Conservation (phyloP, 1,140 invertebrate genomes). For the Parapsyche elsis region DNA sequence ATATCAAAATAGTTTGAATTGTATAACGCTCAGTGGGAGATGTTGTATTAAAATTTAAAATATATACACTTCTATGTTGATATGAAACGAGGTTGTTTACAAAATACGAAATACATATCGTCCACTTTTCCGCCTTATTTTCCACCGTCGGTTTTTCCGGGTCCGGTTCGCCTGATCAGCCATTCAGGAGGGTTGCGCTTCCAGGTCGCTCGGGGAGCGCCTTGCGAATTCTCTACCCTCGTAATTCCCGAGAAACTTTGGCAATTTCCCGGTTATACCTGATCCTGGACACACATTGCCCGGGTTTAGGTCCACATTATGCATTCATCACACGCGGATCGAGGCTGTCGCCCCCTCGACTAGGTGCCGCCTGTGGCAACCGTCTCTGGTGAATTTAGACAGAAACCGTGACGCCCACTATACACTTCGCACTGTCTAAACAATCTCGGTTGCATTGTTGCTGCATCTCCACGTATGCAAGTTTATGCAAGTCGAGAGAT, state of each 20-base stretch:
- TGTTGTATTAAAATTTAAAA: no score
- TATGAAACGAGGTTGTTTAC: background rate
- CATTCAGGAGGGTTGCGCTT: background rate
- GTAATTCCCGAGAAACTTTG: slow-evolving; percentile 34
- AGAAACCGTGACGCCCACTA: background rate
- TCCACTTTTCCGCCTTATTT: background rate
- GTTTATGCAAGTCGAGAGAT: no score
- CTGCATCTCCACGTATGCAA: no score
- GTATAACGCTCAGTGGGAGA: no score
- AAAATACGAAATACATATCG: background rate
- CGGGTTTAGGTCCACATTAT: slow-evolving; percentile 23
- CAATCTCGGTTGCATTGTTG: no score
- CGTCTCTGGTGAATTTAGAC: background rate
- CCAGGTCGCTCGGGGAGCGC: slow-evolving; percentile 1
- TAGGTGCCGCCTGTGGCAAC: background rate
- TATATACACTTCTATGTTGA: no score
- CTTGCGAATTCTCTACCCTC: slow-evolving; percentile 21
- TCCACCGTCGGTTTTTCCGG: background rate
- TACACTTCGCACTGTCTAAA: no score
- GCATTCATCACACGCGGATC: slow-evolving; percentile 39
- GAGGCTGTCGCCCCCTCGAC: background rate
- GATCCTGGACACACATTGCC: slow-evolving; percentile 16
- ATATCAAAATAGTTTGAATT: no score
- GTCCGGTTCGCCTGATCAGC: background rate
- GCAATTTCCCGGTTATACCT: slow-evolving; percentile 34